Percentiles rank a stretch among this genome's conserved stretches.
Conservation (phyloP, 2,888 invertebrate genomes). For the Bimastos eiseni region DNA sequence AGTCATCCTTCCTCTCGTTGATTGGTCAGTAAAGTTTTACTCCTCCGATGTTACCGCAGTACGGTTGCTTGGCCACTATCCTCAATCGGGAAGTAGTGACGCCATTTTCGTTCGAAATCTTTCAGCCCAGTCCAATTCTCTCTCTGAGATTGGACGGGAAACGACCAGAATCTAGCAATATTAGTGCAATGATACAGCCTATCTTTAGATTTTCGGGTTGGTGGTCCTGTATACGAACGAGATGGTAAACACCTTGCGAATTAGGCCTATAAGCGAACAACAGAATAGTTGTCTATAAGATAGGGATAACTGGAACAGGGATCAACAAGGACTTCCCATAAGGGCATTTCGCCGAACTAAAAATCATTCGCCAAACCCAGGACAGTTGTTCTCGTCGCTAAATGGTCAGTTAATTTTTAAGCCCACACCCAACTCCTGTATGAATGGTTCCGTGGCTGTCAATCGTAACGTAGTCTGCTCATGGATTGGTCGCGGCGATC, state of each 20-base stretch:
- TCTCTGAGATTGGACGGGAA: background rate
- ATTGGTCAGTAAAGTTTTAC: background rate
- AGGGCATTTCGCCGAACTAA: background rate
- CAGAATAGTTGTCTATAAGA: background rate
- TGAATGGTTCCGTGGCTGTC: background rate
- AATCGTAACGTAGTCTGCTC: background rate
- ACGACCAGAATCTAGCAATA: background rate
- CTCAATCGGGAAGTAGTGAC: background rate
- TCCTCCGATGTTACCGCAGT: background rate
- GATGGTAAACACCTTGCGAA: background rate
- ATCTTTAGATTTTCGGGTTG: background rate
- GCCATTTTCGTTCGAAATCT: background rate
- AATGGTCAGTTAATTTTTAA: background rate
- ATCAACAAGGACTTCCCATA: background rate
- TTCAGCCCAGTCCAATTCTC: background rate
- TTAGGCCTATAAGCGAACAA: background rate
- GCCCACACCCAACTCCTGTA: background rate
- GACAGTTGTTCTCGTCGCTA: background rate
- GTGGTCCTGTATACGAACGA: background rate
- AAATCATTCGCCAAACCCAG: background rate
- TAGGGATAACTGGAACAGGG: background rate
- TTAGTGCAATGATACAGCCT: too few species aligned
- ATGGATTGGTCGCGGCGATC: slow-evolving; percentile 22
- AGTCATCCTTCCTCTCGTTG: background rate
- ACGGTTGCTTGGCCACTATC: background rate